phyloP scores from a whole-genome alignment of 2,888 invertebrate species.

The Brachynemurus nebulosus region DNA sequence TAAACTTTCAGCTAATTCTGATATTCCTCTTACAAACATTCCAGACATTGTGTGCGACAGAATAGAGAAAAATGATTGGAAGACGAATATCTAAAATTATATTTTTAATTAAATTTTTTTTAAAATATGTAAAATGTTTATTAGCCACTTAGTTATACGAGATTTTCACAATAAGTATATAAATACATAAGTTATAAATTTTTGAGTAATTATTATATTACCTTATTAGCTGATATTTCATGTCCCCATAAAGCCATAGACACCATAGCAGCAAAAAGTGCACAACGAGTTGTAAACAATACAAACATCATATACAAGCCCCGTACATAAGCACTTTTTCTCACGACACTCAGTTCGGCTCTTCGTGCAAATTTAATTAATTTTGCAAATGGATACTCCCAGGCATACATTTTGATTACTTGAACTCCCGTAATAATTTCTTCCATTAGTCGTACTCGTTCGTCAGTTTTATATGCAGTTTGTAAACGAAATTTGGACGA shows the following conservation, averaged over 20 bases:
- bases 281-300: slow-evolving; percentile 66
- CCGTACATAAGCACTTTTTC: slow-evolving; percentile 46
- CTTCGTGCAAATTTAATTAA: slow-evolving; percentile 41
- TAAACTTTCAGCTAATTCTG: slow-evolving; percentile 33
- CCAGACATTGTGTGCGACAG: slow-evolving; percentile 41
- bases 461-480: slow-evolving; percentile 77
- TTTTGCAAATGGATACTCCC: slow-evolving; percentile 57
- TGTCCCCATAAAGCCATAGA: slow-evolving; percentile 52
- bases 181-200: too few relatives aligned
- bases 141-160: too few relatives aligned
- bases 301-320: slow-evolving; percentile 60
- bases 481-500: slow-evolving; percentile 52
- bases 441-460: slow-evolving; percentile 83
- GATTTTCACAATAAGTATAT: too few relatives aligned
- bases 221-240: slow-evolving; percentile 54
- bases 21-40: slow-evolving; percentile 38
- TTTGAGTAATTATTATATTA: too few relatives aligned
- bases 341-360: slow-evolving; percentile 39
- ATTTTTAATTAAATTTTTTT: background rate
- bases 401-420: slow-evolving; percentile 65
- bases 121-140: slow-evolving; percentile 3
- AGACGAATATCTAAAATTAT: slow-evolving; percentile 35
- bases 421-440: slow-evolving; percentile 89
- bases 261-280: slow-evolving; percentile 60
- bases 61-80: slow-evolving; percentile 39